Conservation (phyloP, 2,797 vertebrate species). For the Menidia menidia region DNA sequence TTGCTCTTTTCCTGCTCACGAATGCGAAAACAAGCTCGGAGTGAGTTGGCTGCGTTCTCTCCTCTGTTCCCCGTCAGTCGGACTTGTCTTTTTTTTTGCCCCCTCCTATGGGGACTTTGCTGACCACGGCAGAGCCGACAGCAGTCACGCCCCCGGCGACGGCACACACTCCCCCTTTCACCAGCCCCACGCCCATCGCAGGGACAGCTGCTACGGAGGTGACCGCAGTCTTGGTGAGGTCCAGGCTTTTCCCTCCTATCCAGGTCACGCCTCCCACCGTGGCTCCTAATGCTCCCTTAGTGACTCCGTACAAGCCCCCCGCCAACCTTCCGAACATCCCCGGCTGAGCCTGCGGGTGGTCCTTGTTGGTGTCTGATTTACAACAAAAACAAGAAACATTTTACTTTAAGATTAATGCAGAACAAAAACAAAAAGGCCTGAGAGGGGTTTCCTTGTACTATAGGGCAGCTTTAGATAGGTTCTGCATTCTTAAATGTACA, state of each 20-base stretch:
- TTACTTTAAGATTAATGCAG: background rate
- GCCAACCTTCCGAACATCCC: constrained; percentile 93
- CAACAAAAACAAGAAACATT: constrained; percentile 22
- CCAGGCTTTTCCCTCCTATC: constrained; percentile 94
- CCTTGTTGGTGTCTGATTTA: constrained; percentile 88
- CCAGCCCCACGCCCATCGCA: constrained; percentile 90
- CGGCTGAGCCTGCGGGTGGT: constrained; percentile 89
- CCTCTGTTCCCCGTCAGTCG: constrained; percentile 84
- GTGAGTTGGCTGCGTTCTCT: constrained; percentile 22
- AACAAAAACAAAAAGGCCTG: background rate
- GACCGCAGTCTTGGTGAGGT: constrained; percentile 94
- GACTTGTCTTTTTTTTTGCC: constrained; percentile 99
- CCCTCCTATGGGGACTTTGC: constrained; percentile 92
- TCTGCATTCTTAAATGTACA: too few relatives aligned
- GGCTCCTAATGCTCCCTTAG: constrained; percentile 93
- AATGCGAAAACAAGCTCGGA: constrained; percentile 43
- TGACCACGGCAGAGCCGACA: constrained; percentile 92
- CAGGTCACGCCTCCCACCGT: constrained; percentile 93
- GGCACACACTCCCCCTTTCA: constrained; percentile 92
- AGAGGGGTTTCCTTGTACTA: background rate
- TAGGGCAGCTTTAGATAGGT: background rate
- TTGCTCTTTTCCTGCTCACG: constrained; percentile 43
- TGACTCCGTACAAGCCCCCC: constrained; percentile 92
- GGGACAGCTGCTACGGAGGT: constrained; percentile 91
- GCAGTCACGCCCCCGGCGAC: constrained; percentile 93